These are phyloP conservation scores for Brachionus sp. DNA, from an alignment of 1,140 invertebrate genomes.

Conservation along the genomic window DNA sequence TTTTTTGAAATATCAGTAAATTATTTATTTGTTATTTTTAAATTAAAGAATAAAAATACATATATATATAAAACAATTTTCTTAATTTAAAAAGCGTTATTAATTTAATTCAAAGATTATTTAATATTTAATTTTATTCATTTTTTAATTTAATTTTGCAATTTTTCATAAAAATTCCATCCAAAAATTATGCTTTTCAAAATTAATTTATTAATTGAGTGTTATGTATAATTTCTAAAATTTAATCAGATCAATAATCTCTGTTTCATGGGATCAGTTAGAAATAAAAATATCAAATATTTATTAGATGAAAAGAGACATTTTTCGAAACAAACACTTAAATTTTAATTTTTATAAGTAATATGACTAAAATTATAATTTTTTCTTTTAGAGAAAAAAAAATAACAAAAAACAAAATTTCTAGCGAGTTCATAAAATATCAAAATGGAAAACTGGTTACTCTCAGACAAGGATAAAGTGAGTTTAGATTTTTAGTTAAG, in stretches of 20 bases:
- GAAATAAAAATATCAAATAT: neutral
- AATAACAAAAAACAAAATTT: neutral
- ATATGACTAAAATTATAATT: constrained; percentile 32
- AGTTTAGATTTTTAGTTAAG: neutral
- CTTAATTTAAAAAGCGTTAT: no score
- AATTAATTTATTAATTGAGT: neutral
- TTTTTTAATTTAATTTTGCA: neutral
- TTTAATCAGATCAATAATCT: neutral
- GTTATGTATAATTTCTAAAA: neutral
- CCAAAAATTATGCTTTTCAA: neutral
- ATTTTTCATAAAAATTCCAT: neutral
- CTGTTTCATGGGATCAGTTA: neutral
- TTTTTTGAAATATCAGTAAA: no score
- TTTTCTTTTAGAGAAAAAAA: neutral
- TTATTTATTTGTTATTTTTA: no score
- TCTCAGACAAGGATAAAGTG: constrained; percentile 42
- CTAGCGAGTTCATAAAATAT: neutral
- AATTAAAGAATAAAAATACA: no score
- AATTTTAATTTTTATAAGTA: neutral
- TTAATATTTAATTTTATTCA: neutral
- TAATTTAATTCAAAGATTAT: no score
- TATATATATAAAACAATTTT: no score
- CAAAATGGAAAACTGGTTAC: constrained; percentile 27
- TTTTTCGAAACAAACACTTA: neutral
- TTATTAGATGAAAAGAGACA: neutral